phyloP scores from a whole-genome alignment of 2,888 invertebrate genomes.

The Zygaena filipendulae region DNA sequence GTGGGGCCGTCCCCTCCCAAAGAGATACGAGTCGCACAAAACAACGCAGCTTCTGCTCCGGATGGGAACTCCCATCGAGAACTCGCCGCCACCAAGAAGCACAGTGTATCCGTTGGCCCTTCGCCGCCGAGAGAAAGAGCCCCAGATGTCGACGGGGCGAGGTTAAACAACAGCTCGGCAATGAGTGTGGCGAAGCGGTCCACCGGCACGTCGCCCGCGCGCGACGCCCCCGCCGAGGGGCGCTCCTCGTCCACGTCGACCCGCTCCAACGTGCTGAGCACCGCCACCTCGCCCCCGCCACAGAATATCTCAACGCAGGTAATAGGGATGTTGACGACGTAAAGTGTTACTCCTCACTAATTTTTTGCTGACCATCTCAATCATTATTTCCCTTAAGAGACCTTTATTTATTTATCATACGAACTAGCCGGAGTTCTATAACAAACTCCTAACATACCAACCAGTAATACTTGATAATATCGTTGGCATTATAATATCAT shows the following conservation, averaged over 20 bases:
- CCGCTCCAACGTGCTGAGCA: constrained; percentile 61
- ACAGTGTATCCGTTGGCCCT: constrained; percentile 45
- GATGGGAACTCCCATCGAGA: constrained; percentile 13
- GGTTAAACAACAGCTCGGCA: constrained; percentile 12
- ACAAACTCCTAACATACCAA: too few species aligned
- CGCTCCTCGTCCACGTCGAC: constrained; percentile 25
- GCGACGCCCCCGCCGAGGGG: constrained; percentile 24
- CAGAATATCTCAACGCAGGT: constrained; percentile 90
- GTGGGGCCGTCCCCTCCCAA: constrained; percentile 54
- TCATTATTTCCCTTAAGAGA: too few species aligned
- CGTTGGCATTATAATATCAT: too few species aligned
- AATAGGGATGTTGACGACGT: too few species aligned
- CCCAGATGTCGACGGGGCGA: too few species aligned
- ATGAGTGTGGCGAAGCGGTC: constrained; percentile 48
- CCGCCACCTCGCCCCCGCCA: constrained; percentile 87
- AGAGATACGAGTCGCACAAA: constrained; percentile 23
- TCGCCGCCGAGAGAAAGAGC: constrained; percentile 41
- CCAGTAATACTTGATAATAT: too few species aligned
- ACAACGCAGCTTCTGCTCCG: constrained; percentile 7
- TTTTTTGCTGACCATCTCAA: too few species aligned
- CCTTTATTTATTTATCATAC: too few species aligned
- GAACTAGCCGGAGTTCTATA: too few species aligned
- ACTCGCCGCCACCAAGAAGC: constrained; percentile 24
- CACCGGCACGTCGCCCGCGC: constrained; percentile 62
- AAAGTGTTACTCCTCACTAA: too few species aligned